Evolutionary conservation across 2,113 vertebrate genomes (phyloP), one percentile per base, ranked within the genome.

Genomic region (Zosterops japonicus): DNA sequence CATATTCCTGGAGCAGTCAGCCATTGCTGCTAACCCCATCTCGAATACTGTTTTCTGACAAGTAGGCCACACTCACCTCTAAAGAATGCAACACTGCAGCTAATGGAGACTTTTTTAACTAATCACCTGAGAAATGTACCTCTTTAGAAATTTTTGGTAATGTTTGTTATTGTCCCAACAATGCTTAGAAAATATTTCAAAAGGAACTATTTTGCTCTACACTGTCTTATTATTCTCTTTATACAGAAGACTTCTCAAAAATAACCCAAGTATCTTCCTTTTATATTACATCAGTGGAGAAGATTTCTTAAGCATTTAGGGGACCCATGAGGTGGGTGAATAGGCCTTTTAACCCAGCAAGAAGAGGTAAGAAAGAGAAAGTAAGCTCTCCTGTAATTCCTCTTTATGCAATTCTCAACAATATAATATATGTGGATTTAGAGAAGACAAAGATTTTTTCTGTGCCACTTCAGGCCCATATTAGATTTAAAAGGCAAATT

Each of bases 401-500:
- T 86, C 59, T 59, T 91, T 41, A 33, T 41, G 20, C 24, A 72
- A 44, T 23, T 80, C 27, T 78, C 39, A 56, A 52, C 21, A 35
- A 79, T 5, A 44, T 13, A 70, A 20, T 19, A 63, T 25, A 36
- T 5, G 11, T 42, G 17, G n/a, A 46, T 88, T 76, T 70, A 90
- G 27, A 14, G 59, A 49, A 88, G 47, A 80, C 8, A 14, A 69
- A 35, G 14, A 80, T 69, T 77, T 77, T 55, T 65, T 53, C 72
- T 57, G n/a, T 87, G 74, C 60, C 44, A 89, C 72, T 83, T 71
- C 69, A 90, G 79, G 52, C 36, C 49, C 20, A 4, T 18, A 70
- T 33, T 70, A 83, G 4, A 93, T 78, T 92, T 81, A 53, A 93
- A 86, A 44, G 61, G 64, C 64, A 92, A 95, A 88, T 44, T 56